Evolutionary conservation across 2,888 invertebrate species (phyloP), one percentile per base, ranked within the genome.

Genomic region (Odontothrips loti): DNA sequence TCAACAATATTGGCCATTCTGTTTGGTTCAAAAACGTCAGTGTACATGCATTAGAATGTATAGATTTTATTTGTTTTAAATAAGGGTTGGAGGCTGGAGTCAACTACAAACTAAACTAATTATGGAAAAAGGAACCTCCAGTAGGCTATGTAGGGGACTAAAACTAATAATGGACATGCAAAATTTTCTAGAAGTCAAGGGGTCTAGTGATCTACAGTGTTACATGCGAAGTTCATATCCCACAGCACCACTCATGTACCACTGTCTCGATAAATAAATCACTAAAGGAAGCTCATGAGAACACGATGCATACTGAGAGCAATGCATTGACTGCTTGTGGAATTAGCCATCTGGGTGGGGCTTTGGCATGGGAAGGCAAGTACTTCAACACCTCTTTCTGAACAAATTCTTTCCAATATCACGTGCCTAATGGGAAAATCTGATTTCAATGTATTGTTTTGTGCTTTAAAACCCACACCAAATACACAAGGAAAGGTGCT

Each of bases 311-410:
- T 75, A 23, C 27, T 23, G 68, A 75, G 68, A 75, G 68, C 68
- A 75, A 27, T 75, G 27, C 68, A 23, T 75, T 10, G 12, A 75
- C 68, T 75, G 68, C 68, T 75, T 75, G 68, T 75, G 68, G 9
- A 27, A 27, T 23, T 27, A 58, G 68, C 68, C 68, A 75, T 75
- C 27, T 75, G 68, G 68, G 68, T 75, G 68, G 68, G 27, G 68
- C 10, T 75, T 75, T 75, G 27, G 68, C 68, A 75, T 75, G 68
- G 27, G 68, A 75, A 75, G 68, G 68, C 68, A 75, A 75, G 68
- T 75, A 75, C 68, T 75, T 75, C 68, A 27, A 27, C 68, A 12
- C 23, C 68, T 23, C 27, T 27, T 58, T 23, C 68, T 75, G 68
- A 75, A 75, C 68, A 75, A 75, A 75, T 75, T 75, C 68, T 75